Evolutionary conservation across 2,113 vertebrate genomes (phyloP), one percentile per base, ranked within the genome.

Genomic region (Arvicanthis niloticus): DNA sequence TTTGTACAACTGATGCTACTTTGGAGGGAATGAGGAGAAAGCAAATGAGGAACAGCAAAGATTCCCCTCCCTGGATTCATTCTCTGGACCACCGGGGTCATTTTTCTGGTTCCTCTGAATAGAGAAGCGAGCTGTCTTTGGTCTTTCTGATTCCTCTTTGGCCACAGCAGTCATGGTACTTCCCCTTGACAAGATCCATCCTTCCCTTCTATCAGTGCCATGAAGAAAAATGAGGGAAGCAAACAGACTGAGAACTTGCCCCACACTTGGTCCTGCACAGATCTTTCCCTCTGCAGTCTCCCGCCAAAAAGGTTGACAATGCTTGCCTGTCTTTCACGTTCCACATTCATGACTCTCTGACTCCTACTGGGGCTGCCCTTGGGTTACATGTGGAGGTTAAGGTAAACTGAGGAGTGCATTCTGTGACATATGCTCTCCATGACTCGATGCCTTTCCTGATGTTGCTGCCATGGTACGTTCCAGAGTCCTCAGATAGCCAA

Each of bases 131-230:
- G 10, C 8, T 81, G 65, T 68, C 70, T 51, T 60, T 77, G 8
- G 45, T 1, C 10, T 56, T 48, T 72, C 87, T 42, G 15, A 37
- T 67, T 93, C 40, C 31, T 5, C 0, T 56, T 68, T 75, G 42
- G 24, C 16, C 21, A 24, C 0, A 8, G 24, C 5, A 67, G 48
- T 42, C 16, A 11, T 2, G 0, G 7, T 15, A 10, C 37, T 48
- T 22, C 53, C 73, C n/a, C 7, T 31, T 85, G 17, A 13, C 70
- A 91, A 21, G 11, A 53, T 8, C 82, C 12, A 60, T 77, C 31
- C 4, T 86, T 22, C 21, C 8, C 4, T 86, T 22, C 26, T 6
- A 6, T 37, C 8, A n/a, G 11, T 29, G 3, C 0, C n/a, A 34
- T 87, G 67, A n/a, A 19, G 6, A n/a, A 80, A 53, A 48, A n/a